Percentiles rank a stretch among this genome's conserved stretches.
Evolutionary conservation across 1,140 invertebrate genomes (phyloP).

Genomic region (Diorhabda elongata): DNA sequence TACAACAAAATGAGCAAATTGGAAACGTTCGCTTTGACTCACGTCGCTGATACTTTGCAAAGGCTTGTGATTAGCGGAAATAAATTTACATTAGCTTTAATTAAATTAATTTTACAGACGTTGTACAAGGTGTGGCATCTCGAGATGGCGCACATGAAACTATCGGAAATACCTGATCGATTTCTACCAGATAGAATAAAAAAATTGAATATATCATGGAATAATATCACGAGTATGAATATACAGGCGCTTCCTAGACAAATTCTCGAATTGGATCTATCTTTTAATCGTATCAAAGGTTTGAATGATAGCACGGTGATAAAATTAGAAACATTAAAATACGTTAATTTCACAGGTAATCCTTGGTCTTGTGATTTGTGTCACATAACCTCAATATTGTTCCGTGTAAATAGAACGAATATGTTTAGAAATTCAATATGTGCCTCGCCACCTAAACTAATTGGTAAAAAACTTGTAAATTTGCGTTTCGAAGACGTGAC

Average conservation of each 20-base stretch:
- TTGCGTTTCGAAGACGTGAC: conserved; percentile 37
- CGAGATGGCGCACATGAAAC: conserved; percentile 56
- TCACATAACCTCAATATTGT: conserved; percentile 51
- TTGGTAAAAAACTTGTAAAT: conserved; percentile 31
- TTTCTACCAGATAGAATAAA: conserved; percentile 52
- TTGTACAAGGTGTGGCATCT: conserved; percentile 56
- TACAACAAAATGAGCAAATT: conserved; percentile 68
- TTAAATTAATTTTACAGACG: conserved; percentile 53
- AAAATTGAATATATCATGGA: conserved; percentile 56
- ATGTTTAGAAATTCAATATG: conserved; percentile 39
- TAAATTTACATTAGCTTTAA: conserved; percentile 44
- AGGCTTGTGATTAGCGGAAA: conserved; percentile 67
- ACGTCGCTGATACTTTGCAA: conserved; percentile 57
- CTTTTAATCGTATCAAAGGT: conserved; percentile 57
- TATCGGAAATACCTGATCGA: conserved; percentile 52
- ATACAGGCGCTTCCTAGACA: conserved; percentile 49
- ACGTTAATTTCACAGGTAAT: conserved; percentile 56
- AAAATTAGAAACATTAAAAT: conserved; percentile 52
- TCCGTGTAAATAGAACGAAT: conserved; percentile 48
- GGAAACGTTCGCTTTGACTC: conserved; percentile 57
- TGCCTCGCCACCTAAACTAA: conserved; percentile 38
- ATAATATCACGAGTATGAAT: conserved; percentile 43
- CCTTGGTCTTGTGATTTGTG: conserved; percentile 65
- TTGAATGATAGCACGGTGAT: conserved; percentile 55
- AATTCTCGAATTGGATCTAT: conserved; percentile 57